Conservation (phyloP, 2,797 vertebrate genomes). For the Macropus fuliginosus region DNA sequence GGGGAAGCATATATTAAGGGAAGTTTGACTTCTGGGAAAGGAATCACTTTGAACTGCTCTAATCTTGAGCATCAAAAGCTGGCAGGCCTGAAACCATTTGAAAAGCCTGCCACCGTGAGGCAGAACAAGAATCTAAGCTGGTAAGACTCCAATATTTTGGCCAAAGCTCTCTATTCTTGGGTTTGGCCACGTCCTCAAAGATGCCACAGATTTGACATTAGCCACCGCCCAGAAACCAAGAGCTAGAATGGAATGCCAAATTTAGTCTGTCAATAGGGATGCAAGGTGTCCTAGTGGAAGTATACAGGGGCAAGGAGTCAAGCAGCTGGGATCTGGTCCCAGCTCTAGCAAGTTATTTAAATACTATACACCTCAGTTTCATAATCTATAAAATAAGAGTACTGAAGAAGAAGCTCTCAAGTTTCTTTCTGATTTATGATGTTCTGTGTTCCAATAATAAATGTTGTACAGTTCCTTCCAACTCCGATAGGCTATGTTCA, state of each 20-base stretch:
- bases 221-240: not conserved
- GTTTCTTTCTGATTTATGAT: not conserved
- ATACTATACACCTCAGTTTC: not conserved
- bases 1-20: conserved; percentile 50
- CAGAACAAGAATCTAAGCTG: not conserved
- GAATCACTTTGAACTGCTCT: conserved; percentile 11
- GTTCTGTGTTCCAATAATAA: not conserved
- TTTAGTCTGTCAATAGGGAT: not conserved
- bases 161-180: conserved; percentile 2
- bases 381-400: not conserved
- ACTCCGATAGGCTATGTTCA: not conserved
- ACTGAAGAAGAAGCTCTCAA: not conserved
- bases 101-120: conserved; percentile 11
- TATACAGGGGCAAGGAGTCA: not conserved
- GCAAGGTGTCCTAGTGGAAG: not conserved
- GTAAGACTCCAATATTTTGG: not conserved
- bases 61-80: conserved; percentile 49
- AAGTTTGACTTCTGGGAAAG: conserved; percentile 46
- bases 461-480: not conserved
- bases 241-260: not conserved
- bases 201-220: not conserved
- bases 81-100: conserved; percentile 3
- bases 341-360: not conserved
- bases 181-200: not conserved
- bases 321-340: not conserved